These are phyloP conservation scores for Melierax canorus DNA, from an alignment of 2,113 vertebrate genomes.

Conservation along the genomic window DNA sequence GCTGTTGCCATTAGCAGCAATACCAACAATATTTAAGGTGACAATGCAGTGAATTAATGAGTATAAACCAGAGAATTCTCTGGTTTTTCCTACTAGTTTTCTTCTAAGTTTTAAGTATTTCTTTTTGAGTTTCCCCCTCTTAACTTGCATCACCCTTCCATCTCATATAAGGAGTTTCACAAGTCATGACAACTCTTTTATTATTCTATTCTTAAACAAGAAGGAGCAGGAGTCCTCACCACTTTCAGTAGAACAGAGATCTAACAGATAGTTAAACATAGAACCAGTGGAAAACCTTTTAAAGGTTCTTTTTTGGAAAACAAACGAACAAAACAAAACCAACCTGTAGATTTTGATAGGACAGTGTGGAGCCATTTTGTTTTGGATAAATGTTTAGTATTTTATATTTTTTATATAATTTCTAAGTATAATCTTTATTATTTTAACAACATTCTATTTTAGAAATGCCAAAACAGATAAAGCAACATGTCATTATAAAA, in stretches of 20 bases:
- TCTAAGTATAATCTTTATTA: not conserved
- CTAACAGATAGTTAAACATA: not conserved
- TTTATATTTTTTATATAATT: not conserved
- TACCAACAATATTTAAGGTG: not conserved
- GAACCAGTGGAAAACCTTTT: not conserved
- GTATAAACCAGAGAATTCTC: not conserved
- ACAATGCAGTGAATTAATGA: not conserved
- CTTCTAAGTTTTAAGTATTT: not conserved
- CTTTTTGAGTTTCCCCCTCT: not conserved
- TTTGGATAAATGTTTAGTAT: not conserved
- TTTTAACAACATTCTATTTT: not conserved
- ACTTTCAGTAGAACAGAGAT: not conserved
- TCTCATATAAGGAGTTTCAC: not conserved
- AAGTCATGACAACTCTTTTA: not conserved
- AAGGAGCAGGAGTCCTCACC: not conserved
- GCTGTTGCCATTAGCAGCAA: not conserved
- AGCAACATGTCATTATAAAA: not conserved
- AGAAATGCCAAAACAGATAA: not conserved
- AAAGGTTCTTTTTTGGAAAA: not conserved
- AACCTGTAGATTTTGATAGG: not conserved
- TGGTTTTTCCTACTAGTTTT: not conserved
- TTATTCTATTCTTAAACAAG: not conserved
- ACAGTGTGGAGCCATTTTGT: not conserved
- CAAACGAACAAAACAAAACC: not conserved
- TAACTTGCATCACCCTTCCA: not conserved